Evolutionary conservation across 2,888 invertebrate species (phyloP).

Genomic region (Calephelis perditalis): DNA sequence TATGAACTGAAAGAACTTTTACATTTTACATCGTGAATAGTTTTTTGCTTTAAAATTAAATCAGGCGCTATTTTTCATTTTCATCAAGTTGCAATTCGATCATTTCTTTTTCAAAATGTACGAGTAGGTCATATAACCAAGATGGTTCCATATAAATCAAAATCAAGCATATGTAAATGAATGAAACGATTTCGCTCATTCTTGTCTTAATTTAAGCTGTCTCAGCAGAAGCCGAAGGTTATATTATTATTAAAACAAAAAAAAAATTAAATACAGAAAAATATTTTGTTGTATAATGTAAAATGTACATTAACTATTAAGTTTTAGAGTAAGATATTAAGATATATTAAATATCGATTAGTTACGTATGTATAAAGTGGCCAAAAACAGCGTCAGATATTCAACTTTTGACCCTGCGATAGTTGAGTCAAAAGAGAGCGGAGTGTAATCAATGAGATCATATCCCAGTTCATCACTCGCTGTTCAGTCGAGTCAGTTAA

Average conservation of each 20-base stretch:
- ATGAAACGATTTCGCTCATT: neutral
- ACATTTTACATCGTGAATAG: no score
- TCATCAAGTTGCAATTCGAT: no score
- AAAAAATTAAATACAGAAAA: neutral
- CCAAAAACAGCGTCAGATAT: constrained; percentile 58
- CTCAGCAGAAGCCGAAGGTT: no score
- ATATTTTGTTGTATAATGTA: no score
- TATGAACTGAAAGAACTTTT: no score
- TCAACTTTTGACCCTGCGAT: constrained; percentile 54
- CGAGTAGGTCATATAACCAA: no score
- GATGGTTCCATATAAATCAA: no score
- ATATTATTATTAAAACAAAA: neutral
- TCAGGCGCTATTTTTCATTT: neutral
- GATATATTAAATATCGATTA: no score
- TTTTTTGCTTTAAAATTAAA: neutral
- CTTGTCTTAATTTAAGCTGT: neutral
- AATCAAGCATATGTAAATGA: no score
- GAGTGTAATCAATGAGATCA: constrained; percentile 51
- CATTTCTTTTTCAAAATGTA: no score
- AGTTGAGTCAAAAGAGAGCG: constrained; percentile 54
- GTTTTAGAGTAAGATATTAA: no score
- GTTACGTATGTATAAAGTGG: constrained; percentile 25
- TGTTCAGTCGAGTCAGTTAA: constrained; percentile 78
- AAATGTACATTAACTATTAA: no score
- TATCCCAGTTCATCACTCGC: constrained; percentile 65